phyloP scores from a whole-genome alignment of 2,888 invertebrate species.

The Apodemia duryi region DNA sequence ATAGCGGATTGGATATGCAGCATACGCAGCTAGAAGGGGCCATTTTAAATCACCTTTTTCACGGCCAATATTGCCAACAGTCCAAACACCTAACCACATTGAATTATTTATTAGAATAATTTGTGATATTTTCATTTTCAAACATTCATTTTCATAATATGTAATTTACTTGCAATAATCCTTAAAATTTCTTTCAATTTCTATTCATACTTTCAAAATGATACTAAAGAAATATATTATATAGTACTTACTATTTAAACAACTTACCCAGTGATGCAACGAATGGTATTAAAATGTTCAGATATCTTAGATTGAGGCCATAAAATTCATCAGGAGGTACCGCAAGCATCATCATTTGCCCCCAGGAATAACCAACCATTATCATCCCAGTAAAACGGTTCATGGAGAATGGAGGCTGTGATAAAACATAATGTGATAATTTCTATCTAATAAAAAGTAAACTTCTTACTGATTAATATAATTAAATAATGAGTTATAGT shows the following conservation, averaged over 20 bases:
- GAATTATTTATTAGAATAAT: too few species aligned
- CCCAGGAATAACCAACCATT: constrained; percentile 89
- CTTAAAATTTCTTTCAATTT: too few species aligned
- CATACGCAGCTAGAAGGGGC: constrained; percentile 84
- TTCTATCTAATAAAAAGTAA: not conserved
- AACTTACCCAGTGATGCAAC: constrained; percentile 85
- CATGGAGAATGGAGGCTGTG: constrained; percentile 89
- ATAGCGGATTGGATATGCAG: constrained; percentile 83
- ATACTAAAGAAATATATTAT: too few species aligned
- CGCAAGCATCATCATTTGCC: constrained; percentile 85
- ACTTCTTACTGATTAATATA: too few species aligned
- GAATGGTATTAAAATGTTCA: constrained; percentile 86
- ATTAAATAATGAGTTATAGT: not conserved
- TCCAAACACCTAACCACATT: constrained; percentile 87
- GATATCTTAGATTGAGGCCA: constrained; percentile 84
- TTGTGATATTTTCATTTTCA: too few species aligned
- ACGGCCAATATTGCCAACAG: constrained; percentile 93
- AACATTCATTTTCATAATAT: too few species aligned
- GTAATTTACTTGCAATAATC: too few species aligned
- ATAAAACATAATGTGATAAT: constrained; percentile 30
- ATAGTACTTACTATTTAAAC: not conserved
- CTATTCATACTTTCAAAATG: too few species aligned
- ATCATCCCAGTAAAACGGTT: constrained; percentile 88
- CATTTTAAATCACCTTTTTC: constrained; percentile 86
- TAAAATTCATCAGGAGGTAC: constrained; percentile 86